A percentile compares a stretch with the other conserved stretches of the same genome.
Evolutionary conservation across 2,797 vertebrate species (phyloP).

Genomic region (Parotocinclus haroldoi): DNA sequence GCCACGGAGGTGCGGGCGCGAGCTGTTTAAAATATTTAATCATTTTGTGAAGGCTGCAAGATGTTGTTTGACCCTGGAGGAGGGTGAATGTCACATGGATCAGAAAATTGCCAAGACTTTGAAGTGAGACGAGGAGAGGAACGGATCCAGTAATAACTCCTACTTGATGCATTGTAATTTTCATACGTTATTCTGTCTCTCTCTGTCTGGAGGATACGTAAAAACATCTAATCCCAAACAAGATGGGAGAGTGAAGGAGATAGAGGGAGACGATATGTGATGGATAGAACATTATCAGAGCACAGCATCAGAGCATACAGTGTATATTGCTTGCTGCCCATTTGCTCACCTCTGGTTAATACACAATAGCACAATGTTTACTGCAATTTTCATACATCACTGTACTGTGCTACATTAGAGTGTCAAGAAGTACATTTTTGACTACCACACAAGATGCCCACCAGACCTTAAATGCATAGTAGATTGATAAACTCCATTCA

Average conservation of each 20-base stretch:
- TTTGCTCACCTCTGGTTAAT: constrained; percentile 42
- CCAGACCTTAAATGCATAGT: too few relatives aligned
- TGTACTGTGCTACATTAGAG: constrained; percentile 3
- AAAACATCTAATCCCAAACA: constrained; percentile 85
- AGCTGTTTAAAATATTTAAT: constrained; percentile 99
- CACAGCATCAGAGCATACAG: constrained; percentile 43
- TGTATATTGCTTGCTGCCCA: constrained; percentile 46
- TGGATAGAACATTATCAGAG: constrained; percentile 44
- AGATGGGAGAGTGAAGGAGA: constrained; percentile 54
- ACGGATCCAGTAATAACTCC: constrained; percentile 74
- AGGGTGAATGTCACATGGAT: constrained; percentile 98
- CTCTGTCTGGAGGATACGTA: constrained; percentile 56
- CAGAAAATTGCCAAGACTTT: constrained; percentile 96
- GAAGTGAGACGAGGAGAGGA: constrained; percentile 80
- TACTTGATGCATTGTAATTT: constrained; percentile 84
- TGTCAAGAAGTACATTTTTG: neutral
- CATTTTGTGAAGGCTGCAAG: constrained; percentile 96
- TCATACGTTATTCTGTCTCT: constrained; percentile 66
- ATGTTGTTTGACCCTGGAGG: constrained; percentile 99
- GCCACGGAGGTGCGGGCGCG: constrained; percentile 91
- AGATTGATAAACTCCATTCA: too few relatives aligned
- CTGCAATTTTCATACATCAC: constrained; percentile 35
- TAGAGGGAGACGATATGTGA: constrained; percentile 25
- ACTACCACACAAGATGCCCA: too few relatives aligned
- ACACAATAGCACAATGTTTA: constrained; percentile 41